Evolutionary conservation across 2,113 vertebrate species (phyloP).

Genomic region (Pteruthius melanotis): DNA sequence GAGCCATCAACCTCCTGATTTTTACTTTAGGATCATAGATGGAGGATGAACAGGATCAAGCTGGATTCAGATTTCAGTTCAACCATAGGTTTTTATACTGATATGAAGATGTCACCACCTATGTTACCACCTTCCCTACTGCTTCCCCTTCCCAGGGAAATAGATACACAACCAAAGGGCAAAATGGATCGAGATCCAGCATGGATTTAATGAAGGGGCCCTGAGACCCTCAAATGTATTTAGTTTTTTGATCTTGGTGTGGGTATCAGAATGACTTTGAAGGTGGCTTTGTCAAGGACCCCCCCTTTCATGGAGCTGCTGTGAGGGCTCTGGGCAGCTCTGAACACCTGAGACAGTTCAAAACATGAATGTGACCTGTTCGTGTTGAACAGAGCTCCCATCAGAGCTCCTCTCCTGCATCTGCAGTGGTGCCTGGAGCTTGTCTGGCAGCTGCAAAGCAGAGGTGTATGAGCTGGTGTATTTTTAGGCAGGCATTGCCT

Average conservation of each 20-base stretch:
- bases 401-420: neutral
- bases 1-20: neutral
- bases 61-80: neutral
- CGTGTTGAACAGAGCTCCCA: neutral
- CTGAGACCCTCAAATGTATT: neutral
- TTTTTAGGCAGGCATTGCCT: conserved; percentile 1
- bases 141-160: neutral
- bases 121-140: neutral
- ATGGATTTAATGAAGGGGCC: neutral
- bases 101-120: neutral
- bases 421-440: neutral
- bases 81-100: neutral
- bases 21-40: neutral
- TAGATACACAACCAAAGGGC: neutral
- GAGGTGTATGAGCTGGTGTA: neutral
- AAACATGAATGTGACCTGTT: neutral
- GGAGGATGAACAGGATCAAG: neutral
- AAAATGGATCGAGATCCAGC: neutral
- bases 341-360: neutral
- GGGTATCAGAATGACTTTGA: neutral
- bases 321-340: neutral
- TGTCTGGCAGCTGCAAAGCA: neutral
- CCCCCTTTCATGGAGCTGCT: neutral
- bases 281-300: neutral
- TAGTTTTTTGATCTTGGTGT: neutral